Evolutionary conservation across 2,888 invertebrate genomes (phyloP).

Genomic region (Polyploca ridens): DNA sequence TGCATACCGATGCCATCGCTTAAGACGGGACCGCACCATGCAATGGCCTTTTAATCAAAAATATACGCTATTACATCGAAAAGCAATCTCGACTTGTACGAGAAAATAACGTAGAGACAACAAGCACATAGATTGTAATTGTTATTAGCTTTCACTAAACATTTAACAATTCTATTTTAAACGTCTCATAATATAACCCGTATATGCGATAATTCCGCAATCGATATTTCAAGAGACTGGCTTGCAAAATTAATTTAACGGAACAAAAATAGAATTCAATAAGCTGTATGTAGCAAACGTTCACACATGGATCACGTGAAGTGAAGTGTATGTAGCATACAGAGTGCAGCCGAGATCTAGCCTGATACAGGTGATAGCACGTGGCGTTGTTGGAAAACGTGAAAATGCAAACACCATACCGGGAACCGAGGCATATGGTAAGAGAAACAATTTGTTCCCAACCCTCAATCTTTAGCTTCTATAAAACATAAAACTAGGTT

Average conservation of each 20-base stretch:
- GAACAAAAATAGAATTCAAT: background rate
- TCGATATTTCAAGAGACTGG: background rate
- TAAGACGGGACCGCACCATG: no score
- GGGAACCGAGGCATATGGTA: background rate
- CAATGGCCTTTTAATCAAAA: background rate
- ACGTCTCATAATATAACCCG: background rate
- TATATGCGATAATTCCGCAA: slow-evolving; percentile 4
- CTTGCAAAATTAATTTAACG: background rate
- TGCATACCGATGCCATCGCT: no score
- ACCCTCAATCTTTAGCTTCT: background rate
- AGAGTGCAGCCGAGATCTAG: background rate
- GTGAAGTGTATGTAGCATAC: background rate
- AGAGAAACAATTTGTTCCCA: background rate
- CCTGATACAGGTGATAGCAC: background rate
- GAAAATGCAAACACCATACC: background rate
- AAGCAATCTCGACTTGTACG: background rate
- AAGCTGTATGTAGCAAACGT: background rate
- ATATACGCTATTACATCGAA: background rate
- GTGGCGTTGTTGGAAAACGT: no score
- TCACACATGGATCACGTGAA: background rate
- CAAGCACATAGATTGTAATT: background rate
- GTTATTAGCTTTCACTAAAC: slow-evolving; percentile 4
- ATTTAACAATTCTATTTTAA: background rate
- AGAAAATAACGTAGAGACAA: background rate
- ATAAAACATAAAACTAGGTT: background rate